phyloP scores from a whole-genome alignment of 2,797 vertebrate species.

The Choloepus didactylus region DNA sequence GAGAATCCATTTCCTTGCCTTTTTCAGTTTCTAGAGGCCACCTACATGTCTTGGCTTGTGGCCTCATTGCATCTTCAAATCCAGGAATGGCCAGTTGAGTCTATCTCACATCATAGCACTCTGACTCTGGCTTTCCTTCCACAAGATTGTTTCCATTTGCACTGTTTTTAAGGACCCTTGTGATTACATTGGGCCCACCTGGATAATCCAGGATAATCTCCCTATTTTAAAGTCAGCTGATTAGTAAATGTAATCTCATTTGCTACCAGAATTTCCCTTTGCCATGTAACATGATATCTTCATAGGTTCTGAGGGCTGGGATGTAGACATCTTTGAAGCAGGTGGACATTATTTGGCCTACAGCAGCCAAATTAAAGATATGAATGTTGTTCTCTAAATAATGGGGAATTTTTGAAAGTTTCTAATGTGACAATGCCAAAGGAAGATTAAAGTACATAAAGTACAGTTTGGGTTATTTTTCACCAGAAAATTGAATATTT shows the following conservation, averaged over 20 bases:
- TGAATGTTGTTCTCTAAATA: background rate
- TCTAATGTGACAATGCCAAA: background rate
- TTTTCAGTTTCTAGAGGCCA: background rate
- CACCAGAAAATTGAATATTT: background rate
- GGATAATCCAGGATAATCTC: background rate
- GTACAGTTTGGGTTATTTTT: background rate
- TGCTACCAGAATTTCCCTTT: background rate
- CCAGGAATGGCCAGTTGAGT: background rate
- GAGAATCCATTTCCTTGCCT: background rate
- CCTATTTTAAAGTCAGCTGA: background rate
- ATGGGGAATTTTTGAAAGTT: background rate
- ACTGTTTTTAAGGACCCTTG: background rate
- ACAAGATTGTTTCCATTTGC: background rate
- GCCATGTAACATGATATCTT: no score
- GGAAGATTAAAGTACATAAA: background rate
- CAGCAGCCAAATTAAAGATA: background rate
- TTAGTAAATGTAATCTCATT: background rate
- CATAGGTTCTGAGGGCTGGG: background rate
- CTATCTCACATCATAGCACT: background rate
- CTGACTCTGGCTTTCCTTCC: background rate
- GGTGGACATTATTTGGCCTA: background rate
- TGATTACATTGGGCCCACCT: background rate
- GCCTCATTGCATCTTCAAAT: background rate
- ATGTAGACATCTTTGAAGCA: no score
- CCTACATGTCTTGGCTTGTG: background rate